A percentile compares a stretch with the other conserved stretches of the same genome.
Conservation (phyloP, 2,888 invertebrate genomes). For the Bellardia bayeri region DNA sequence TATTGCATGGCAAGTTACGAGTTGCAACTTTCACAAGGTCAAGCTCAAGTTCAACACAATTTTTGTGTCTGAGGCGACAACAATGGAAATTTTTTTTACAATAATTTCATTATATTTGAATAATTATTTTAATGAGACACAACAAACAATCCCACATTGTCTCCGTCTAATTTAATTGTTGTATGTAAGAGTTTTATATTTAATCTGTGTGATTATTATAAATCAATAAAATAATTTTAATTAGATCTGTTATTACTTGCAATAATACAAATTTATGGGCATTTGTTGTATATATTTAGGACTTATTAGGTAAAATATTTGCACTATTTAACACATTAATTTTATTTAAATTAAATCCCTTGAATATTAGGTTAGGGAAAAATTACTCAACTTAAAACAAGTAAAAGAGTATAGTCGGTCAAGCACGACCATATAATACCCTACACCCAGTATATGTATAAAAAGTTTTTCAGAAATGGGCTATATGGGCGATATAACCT, state of each 20-base stretch:
- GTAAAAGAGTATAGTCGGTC: too few species aligned
- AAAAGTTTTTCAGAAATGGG: too few species aligned
- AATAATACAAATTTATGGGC: background rate
- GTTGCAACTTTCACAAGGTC: slow-evolving; percentile 78
- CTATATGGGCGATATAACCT: too few species aligned
- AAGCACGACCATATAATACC: too few species aligned
- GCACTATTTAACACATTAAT: background rate
- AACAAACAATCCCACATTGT: slow-evolving; percentile 29
- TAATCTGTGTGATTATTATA: background rate
- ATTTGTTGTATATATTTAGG: background rate
- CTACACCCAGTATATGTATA: too few species aligned
- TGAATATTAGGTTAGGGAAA: background rate
- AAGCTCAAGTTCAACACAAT: slow-evolving; percentile 80
- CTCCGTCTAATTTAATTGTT: background rate
- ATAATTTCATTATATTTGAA: background rate
- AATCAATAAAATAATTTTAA: background rate
- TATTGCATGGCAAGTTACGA: slow-evolving; percentile 37
- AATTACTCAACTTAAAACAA: too few species aligned
- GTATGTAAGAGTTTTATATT: background rate
- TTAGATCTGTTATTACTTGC: background rate
- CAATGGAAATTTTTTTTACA: slow-evolving; percentile 22
- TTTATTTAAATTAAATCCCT: background rate
- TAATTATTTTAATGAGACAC: slow-evolving; percentile 38
- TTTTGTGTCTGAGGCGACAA: slow-evolving; percentile 56
- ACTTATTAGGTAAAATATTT: background rate